These are phyloP conservation scores for Choristoneura fumiferana DNA, from an alignment of 1,140 invertebrate genomes.

Conservation along the genomic window DNA sequence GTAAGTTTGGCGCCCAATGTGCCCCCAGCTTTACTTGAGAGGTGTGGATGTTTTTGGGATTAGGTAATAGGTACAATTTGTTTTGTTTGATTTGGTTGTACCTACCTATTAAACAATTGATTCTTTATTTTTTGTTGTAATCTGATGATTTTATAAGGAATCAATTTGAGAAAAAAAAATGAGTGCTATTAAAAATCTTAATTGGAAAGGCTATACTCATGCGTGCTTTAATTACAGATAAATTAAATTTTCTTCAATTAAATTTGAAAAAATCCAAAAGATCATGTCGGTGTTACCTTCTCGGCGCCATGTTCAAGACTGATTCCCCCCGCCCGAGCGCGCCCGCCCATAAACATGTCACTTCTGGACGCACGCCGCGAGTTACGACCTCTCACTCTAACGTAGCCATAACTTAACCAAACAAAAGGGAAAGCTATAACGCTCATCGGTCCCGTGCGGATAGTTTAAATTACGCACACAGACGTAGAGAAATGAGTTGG, in stretches of 20 bases:
- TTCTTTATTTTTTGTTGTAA: too few relatives aligned
- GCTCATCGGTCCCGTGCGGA: constrained; percentile 71
- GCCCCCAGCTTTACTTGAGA: too few relatives aligned
- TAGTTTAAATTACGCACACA: constrained; percentile 77
- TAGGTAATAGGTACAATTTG: background rate
- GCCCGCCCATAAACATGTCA: constrained; percentile 77
- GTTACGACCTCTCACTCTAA: constrained; percentile 77
- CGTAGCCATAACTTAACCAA: constrained; percentile 70
- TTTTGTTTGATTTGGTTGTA: background rate
- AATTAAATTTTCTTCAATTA: too few relatives aligned
- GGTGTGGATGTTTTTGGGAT: background rate
- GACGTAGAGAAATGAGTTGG: constrained; percentile 65
- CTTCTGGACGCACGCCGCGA: constrained; percentile 63
- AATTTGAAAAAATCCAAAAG: background rate
- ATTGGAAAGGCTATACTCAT: too few relatives aligned
- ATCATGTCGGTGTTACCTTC: constrained; percentile 3
- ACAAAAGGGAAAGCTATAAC: constrained; percentile 78
- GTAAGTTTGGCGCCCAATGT: background rate
- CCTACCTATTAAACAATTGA: constrained; percentile 23
- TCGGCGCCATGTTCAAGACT: constrained; percentile 71
- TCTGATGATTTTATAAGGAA: too few relatives aligned
- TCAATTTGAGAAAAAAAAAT: too few relatives aligned
- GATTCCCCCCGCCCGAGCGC: constrained; percentile 50
- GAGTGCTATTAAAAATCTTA: too few relatives aligned
- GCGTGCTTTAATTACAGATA: too few relatives aligned